These are phyloP conservation scores for Molorchus minor DNA, from an alignment of 2,888 invertebrate genomes.

Conservation along the genomic window DNA sequence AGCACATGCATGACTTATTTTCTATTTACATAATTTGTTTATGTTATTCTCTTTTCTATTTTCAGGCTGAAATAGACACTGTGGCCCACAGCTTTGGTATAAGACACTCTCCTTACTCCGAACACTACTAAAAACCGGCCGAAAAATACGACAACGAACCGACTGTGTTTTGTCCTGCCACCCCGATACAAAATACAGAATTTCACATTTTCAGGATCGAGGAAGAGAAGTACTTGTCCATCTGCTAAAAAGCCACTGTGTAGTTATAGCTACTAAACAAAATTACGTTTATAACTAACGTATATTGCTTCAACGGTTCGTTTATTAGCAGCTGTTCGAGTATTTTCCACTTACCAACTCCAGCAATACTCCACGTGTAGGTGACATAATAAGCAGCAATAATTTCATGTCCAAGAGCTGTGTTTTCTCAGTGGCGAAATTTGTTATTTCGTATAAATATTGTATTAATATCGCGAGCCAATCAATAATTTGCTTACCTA, in stretches of 20 bases:
- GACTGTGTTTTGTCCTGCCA: slow-evolving; percentile 39
- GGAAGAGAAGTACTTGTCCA: slow-evolving; percentile 1
- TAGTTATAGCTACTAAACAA: background rate
- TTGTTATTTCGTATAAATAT: slow-evolving; percentile 4
- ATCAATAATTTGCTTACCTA: slow-evolving; percentile 20
- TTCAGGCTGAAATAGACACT: slow-evolving; percentile 70
- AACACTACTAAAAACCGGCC: slow-evolving; percentile 56
- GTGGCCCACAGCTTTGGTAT: slow-evolving; percentile 84
- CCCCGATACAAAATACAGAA: slow-evolving; percentile 27
- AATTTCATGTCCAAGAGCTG: background rate
- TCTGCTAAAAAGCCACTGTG: slow-evolving; percentile 1
- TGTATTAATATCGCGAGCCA: too few relatives aligned
- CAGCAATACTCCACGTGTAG: background rate
- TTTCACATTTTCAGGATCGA: slow-evolving; percentile 19
- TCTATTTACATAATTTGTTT: too few relatives aligned
- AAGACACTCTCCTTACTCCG: slow-evolving; percentile 81
- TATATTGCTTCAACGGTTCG: background rate
- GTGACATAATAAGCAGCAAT: slow-evolving; percentile 17
- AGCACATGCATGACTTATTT: too few relatives aligned
- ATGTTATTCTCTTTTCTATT: slow-evolving; percentile 24
- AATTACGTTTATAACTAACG: background rate
- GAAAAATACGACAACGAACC: slow-evolving; percentile 37
- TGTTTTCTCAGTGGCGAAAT: slow-evolving; percentile 16
- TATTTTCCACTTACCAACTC: background rate
- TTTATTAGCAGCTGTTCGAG: slow-evolving; percentile 8